Evolutionary conservation across 2,113 vertebrate species (phyloP).

Genomic region (Colius striatus): DNA sequence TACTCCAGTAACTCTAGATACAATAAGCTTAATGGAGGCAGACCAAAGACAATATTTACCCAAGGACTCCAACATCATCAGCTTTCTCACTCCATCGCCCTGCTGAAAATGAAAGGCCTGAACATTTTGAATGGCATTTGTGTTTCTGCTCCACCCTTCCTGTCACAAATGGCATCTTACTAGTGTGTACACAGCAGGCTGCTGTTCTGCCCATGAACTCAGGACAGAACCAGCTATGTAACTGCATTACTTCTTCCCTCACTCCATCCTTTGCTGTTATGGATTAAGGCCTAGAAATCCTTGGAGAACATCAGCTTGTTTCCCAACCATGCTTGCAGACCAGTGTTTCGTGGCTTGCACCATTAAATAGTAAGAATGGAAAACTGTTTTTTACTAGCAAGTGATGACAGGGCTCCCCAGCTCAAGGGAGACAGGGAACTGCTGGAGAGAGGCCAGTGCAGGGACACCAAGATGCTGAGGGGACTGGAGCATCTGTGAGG

Average conservation of each 20-base stretch:
- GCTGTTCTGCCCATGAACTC: not conserved
- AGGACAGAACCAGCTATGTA: not conserved
- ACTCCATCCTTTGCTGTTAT: not conserved
- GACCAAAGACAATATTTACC: not conserved
- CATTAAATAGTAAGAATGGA: not conserved
- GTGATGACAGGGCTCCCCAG: rapidly evolving
- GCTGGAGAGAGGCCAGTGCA: too few species aligned
- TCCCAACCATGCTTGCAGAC: not conserved
- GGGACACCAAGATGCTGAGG: too few species aligned
- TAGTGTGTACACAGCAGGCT: not conserved
- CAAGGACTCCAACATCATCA: not conserved
- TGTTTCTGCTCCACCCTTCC: not conserved
- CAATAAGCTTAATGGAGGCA: not conserved
- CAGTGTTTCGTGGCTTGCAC: rapidly evolving
- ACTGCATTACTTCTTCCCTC: not conserved
- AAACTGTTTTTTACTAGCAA: not conserved
- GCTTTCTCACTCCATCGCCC: not conserved
- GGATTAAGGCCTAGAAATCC: not conserved
- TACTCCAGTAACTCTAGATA: not conserved
- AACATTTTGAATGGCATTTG: not conserved
- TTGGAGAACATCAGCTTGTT: not conserved
- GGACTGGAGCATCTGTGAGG: too few species aligned
- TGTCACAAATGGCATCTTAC: not conserved
- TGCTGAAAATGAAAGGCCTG: not conserved
- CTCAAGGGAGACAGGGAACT: too few species aligned